phyloP scores from a whole-genome alignment of 2,888 invertebrate genomes.

The Pardosa pseudoannulata region DNA sequence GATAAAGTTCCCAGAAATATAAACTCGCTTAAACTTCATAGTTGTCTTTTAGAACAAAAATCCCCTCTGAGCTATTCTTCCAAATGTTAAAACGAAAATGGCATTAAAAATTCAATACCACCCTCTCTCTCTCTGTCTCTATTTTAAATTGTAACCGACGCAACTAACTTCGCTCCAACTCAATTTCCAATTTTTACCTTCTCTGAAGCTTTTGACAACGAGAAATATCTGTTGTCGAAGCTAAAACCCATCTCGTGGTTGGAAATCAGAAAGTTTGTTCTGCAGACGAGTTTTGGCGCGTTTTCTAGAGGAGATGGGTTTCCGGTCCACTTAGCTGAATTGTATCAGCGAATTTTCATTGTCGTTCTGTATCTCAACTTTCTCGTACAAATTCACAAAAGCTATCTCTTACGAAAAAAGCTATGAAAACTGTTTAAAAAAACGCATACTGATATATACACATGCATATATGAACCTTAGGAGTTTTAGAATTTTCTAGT shows the following conservation, averaged over 20 bases:
- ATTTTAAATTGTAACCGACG: no score
- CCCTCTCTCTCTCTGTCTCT: no score
- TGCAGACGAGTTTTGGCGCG: no score
- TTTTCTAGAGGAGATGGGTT: background rate
- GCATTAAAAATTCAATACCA: no score
- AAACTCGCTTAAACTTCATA: no score
- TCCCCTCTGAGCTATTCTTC: no score
- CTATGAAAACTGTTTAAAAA: background rate
- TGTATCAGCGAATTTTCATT: background rate
- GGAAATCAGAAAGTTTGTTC: no score
- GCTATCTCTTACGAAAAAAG: background rate
- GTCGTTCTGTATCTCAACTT: background rate
- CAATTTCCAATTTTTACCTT: background rate
- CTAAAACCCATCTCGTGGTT: no score
- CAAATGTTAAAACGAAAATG: no score
- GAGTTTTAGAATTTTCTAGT: background rate
- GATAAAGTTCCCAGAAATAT: no score
- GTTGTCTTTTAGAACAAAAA: no score
- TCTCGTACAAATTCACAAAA: slow-evolving; percentile 3
- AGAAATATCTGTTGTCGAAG: background rate
- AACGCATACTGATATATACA: background rate
- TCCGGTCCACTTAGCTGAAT: background rate
- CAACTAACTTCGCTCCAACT: background rate
- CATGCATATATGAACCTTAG: background rate
- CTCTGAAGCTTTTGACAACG: background rate